These are phyloP conservation scores for Calephelis perditalis DNA, from an alignment of 2,888 invertebrate genomes.

Conservation along the genomic window DNA sequence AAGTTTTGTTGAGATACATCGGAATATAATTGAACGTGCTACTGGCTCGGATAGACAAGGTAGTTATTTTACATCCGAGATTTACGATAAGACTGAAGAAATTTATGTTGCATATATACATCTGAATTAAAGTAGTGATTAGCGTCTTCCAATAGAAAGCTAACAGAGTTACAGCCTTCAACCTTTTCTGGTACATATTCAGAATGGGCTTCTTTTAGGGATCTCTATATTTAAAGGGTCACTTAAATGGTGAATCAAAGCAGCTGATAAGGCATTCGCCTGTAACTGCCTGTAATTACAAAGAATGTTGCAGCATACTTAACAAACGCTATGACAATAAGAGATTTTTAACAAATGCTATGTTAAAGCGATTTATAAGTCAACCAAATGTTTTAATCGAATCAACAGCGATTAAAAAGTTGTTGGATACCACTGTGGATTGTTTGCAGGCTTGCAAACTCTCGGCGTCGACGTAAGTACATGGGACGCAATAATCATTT, in stretches of 20 bases:
- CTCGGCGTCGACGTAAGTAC: not conserved
- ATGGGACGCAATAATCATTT: constrained; percentile 1
- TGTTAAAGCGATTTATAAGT: constrained; percentile 22
- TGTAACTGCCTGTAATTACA: constrained; percentile 26
- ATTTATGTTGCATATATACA: not conserved
- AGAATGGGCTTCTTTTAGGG: not conserved
- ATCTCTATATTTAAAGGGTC: not conserved
- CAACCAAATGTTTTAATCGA: not conserved
- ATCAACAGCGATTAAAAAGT: not conserved
- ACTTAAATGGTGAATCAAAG: constrained; percentile 30
- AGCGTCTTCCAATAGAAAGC: not conserved
- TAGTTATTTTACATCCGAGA: not conserved
- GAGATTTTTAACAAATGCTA: constrained; percentile 24
- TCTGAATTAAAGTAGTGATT: not conserved
- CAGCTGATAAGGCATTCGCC: constrained; percentile 25
- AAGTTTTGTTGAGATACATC: not conserved
- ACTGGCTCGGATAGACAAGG: not conserved
- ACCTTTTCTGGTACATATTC: not conserved
- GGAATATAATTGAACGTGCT: not conserved
- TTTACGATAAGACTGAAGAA: not conserved
- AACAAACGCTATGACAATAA: constrained; percentile 29
- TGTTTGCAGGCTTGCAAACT: not conserved
- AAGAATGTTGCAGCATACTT: constrained; percentile 26
- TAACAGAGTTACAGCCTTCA: not conserved
- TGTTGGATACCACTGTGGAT: constrained; percentile 1